Percentiles rank a stretch among this genome's conserved stretches.
These are phyloP conservation scores for Phycodurus eques DNA, from an alignment of 2,113 vertebrate genomes.

Conservation along the genomic window DNA sequence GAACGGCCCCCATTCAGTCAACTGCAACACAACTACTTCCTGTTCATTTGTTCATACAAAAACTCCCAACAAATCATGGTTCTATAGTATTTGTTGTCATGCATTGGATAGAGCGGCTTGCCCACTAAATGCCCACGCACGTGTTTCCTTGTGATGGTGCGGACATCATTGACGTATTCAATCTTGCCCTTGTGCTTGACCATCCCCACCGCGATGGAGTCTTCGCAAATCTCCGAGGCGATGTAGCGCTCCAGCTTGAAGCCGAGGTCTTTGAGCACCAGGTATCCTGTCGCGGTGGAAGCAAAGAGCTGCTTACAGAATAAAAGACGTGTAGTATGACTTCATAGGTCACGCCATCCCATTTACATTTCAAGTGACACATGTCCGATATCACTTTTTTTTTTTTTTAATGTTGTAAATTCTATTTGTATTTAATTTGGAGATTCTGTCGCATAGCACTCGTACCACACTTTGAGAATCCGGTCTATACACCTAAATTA, in stretches of 20 bases:
- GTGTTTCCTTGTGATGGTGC: slow-evolving; percentile 87
- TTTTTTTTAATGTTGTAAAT: too few species aligned
- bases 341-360: too few species aligned
- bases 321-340: too few species aligned
- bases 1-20: slow-evolving; percentile 94
- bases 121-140: slow-evolving; percentile 59
- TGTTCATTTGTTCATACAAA: background rate
- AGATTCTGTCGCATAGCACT: too few species aligned
- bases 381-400: too few species aligned
- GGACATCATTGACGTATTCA: slow-evolving; percentile 84
- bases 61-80: background rate
- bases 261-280: slow-evolving; percentile 89
- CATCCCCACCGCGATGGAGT: slow-evolving; percentile 82
- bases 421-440: too few species aligned
- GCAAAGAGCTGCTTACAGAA: background rate
- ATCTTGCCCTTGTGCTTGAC: slow-evolving; percentile 86
- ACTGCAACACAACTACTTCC: slow-evolving; percentile 60
- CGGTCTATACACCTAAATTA: too few species aligned
- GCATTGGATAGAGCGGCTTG: background rate
- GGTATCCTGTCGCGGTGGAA: slow-evolving; percentile 75
- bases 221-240: slow-evolving; percentile 88
- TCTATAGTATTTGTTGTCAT: background rate
- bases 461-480: too few species aligned
- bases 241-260: slow-evolving; percentile 89
- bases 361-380: too few species aligned